A percentile compares a stretch with the other conserved stretches of the same genome.
Evolutionary conservation across 2,113 vertebrate species (phyloP).

Genomic region (Cricetomys ansorgei): DNA sequence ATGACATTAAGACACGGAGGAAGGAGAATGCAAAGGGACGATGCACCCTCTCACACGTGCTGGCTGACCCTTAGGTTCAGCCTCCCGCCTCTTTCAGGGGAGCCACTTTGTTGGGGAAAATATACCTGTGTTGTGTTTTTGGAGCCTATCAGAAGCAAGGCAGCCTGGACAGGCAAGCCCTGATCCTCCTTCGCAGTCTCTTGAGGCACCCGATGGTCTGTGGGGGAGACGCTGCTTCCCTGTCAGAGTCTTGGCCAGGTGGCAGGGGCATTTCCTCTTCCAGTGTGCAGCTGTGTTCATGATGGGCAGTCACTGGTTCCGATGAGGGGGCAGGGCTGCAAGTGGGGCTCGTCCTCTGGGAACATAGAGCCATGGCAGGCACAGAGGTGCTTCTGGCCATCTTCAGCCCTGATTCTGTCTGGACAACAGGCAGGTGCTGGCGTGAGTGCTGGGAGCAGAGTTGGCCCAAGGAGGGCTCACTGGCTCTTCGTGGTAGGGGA

Average conservation of each 20-base stretch:
- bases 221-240: neutral
- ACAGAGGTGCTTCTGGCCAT: neutral
- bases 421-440: accelerated
- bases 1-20: neutral
- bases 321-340: accelerated
- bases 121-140: accelerated
- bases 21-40: neutral
- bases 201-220: too few species aligned
- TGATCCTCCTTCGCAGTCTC: accelerated
- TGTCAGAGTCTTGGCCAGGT: neutral
- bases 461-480: neutral
- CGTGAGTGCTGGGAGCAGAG: neutral
- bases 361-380: neutral
- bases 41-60: neutral
- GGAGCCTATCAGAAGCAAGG: accelerated
- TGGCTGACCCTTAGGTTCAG: neutral
- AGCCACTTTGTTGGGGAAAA: neutral
- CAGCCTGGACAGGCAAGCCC: accelerated
- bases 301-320: accelerated
- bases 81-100: neutral
- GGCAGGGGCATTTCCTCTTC: neutral
- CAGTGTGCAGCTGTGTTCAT: neutral
- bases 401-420: neutral
- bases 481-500: neutral
- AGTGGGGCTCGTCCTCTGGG: neutral